These are phyloP conservation scores for Cecidostiba fungosa DNA, from an alignment of 2,888 invertebrate species.

Conservation along the genomic window DNA sequence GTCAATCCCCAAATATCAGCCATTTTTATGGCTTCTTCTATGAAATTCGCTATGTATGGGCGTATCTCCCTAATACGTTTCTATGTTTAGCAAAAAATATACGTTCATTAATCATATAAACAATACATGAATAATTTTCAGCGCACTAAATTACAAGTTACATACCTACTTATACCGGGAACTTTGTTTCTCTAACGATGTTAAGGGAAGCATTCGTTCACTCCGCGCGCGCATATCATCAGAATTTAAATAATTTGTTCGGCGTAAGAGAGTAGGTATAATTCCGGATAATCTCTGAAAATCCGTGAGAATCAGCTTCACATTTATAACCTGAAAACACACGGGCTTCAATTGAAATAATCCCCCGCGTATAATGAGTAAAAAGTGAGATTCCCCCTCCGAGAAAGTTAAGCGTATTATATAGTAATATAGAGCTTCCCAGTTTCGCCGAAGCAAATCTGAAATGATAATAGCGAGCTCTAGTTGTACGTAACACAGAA, in stretches of 20 bases:
- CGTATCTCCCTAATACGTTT: no score
- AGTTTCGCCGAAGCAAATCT: background rate
- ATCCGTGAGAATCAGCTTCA: background rate
- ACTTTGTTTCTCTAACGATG: no score
- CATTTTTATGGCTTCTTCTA: no score
- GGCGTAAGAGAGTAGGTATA: background rate
- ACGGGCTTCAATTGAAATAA: slow-evolving; percentile 1
- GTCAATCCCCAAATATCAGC: no score
- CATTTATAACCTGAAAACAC: background rate
- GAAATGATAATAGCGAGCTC: background rate
- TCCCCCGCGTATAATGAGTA: background rate
- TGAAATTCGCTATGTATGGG: no score
- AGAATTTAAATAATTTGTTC: background rate
- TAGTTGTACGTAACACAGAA: background rate
- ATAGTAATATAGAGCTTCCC: background rate
- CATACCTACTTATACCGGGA: no score
- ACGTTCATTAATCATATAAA: no score
- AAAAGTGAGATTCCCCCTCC: background rate
- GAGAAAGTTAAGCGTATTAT: background rate
- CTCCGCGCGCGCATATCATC: background rate
- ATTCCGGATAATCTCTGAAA: slow-evolving; percentile 7
- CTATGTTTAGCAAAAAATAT: no score
- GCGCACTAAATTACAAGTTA: no score
- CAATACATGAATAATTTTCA: no score
- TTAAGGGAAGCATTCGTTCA: background rate